Evolutionary conservation across 35 echinoderm and acorn worm species (phyloP).

Genomic region (Lytechinus variegatus): DNA sequence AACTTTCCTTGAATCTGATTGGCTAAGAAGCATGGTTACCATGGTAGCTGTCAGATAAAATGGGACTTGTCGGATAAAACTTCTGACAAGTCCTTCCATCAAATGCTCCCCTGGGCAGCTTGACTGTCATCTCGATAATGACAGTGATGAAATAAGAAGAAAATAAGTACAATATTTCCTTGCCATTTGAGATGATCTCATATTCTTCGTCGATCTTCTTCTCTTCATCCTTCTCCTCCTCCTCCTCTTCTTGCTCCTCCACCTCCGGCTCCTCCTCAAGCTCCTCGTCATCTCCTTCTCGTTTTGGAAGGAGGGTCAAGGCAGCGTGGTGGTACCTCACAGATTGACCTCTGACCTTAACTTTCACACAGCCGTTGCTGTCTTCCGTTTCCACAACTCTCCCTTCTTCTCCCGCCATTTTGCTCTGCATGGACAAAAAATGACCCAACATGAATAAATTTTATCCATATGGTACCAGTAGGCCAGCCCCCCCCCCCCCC

Average conservation of each 20-base stretch:
- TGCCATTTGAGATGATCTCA: conserved; percentile 1
- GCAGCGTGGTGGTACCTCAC: background rate
- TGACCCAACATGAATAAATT: background rate
- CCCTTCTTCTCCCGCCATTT: background rate
- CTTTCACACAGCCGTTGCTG: background rate
- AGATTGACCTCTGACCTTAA: conserved; percentile 7
- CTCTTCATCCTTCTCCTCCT: background rate
- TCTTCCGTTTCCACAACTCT: background rate
- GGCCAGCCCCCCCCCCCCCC: too few relatives aligned
- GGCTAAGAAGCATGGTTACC: too few relatives aligned
- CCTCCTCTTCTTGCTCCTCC: background rate
- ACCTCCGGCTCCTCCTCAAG: background rate
- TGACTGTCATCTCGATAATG: too few relatives aligned
- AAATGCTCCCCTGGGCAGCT: too few relatives aligned
- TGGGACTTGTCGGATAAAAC: too few relatives aligned
- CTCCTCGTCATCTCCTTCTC: background rate
- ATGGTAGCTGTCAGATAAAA: too few relatives aligned
- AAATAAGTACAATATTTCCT: too few relatives aligned
- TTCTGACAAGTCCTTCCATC: too few relatives aligned
- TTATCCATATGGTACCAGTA: too few relatives aligned
- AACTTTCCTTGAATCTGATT: too few relatives aligned
- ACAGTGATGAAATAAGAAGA: too few relatives aligned
- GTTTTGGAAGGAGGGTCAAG: background rate
- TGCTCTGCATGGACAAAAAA: background rate
- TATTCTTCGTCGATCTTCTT: background rate